Evolutionary conservation across 2,888 invertebrate species (phyloP).

Genomic region (Unio delphinus): DNA sequence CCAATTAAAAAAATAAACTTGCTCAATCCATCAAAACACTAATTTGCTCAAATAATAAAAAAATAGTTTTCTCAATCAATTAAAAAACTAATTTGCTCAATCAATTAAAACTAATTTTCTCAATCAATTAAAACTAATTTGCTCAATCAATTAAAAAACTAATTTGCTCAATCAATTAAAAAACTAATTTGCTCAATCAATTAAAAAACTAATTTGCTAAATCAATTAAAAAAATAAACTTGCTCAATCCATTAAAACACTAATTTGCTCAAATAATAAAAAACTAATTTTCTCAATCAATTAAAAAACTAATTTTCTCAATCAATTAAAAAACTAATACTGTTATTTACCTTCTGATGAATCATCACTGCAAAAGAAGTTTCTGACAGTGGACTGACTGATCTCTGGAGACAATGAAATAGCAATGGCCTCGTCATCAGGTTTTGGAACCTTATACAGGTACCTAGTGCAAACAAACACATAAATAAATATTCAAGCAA

Average conservation of each 20-base stretch:
- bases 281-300: neutral
- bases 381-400: conserved; percentile 57
- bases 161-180: no score
- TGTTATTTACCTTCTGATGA: conserved; percentile 54
- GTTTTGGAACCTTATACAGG: conserved; percentile 31
- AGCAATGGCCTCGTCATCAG: conserved; percentile 28
- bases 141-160: no score
- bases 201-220: no score
- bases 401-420: conserved; percentile 43
- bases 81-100: no score
- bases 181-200: no score
- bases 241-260: no score
- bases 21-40: no score
- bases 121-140: neutral
- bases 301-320: no score
- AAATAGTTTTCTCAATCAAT: neutral
- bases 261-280: no score
- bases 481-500: neutral
- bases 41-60: no score
- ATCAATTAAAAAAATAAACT: no score
- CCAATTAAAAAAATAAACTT: no score
- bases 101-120: neutral
- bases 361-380: conserved; percentile 65
- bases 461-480: conserved; percentile 24
- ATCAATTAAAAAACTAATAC: neutral